Base-by-base conservation (phyloP, 1,140 invertebrate genomes). In the Rhagoletis zephyria region DNA sequence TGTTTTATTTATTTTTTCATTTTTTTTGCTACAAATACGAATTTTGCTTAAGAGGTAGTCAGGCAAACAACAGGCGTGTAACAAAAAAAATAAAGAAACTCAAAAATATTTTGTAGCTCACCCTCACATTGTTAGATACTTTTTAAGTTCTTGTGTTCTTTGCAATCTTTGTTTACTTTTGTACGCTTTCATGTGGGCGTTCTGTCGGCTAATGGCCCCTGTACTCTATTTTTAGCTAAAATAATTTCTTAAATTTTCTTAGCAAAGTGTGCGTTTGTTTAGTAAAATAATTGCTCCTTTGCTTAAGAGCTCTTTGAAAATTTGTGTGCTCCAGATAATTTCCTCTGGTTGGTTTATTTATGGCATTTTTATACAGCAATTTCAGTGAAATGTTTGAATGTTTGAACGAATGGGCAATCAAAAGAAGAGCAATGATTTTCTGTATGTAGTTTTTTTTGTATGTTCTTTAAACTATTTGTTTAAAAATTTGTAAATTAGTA, bases 141-240 rank as follows among this genome's bases (percentile, higher is more conserved):
- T 40, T 42, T n/a, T 45, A 45, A 16, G 16, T 63, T 30, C 9
- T 42, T 74, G 42, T 74, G 12, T n/a, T 48, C n/a, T 40, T 12
- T 42, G 1, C 42, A 74, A 6, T 4, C 16, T 74, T 74, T 74
- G 67, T 74, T 74, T 74, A 74, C 67, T 14, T 74, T 70, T 74
- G 67, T 16, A 40, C 67, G 42, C 45, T 70, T 70, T 70, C 45
- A 14, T 70, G 67, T 70, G 67, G 67, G 67, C 42, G 67, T 30
- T 19, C 19, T 19, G 16, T 12, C 61, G 67, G 67, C 14, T 74
- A 74, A 48, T 74, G 67, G 67, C 67, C 42, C n/a, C 42, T 74
- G 42, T 74, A 40, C 10, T 45, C 45, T 74, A 74, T 74, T 74
- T 74, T 74, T 74, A 48, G 67, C 67, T 16, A 12, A 56, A 74